Evolutionary conservation across 1,140 invertebrate genomes (phyloP), one percentile per base, ranked within the genome.

Genomic region (Drosophila paulistorum): DNA sequence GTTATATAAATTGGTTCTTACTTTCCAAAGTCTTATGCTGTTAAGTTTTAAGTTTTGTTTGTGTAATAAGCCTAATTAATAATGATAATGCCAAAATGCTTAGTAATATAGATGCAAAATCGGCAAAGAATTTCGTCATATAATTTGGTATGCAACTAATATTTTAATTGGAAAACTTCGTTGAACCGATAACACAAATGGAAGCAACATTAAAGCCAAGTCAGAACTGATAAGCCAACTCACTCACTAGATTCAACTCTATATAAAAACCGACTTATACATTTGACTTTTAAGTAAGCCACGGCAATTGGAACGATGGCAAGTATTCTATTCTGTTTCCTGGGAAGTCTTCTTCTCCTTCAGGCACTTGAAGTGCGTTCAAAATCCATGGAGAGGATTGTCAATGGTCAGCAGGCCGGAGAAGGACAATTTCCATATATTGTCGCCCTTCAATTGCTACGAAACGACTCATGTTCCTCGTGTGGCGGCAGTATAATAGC

Each of bases 71-170:
- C 23, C 3, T 35, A 7, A 35, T 7, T 35, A 0, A 9, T 7
- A 35, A 35, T 9, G 33, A 11, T 30, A 37, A 37, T 37, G 9
- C 2, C 9, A 11, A 35, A 37, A 37, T 30, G 30, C 30, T 30
- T 6, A 30, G 5, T 1, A 30, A 37, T 11, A 10, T 11, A 10
- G 9, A 37, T 37, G 10, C 1, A 23, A 23, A 23, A 26, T 9
- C 9, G 10, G 35, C 45, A 75, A 76, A 64, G 41, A 60, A 60
- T 76, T 69, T 76, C 17, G 13, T 7, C 30, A 35, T 35, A 14
- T 30, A 30, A 9, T 58, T 30, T 5, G 14, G 26, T 6, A 9
- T 57, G 26, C 26, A 30, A 13, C 17, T 58, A 35, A 58, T 58
- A 58, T 58, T 58, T 48, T 35, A 35, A 37, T 59, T 17, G 35